A percentile compares a stretch with the other conserved stretches of the same genome.
phyloP scores from a whole-genome alignment of 1,140 invertebrate species.

The Monochamus saltuarius region DNA sequence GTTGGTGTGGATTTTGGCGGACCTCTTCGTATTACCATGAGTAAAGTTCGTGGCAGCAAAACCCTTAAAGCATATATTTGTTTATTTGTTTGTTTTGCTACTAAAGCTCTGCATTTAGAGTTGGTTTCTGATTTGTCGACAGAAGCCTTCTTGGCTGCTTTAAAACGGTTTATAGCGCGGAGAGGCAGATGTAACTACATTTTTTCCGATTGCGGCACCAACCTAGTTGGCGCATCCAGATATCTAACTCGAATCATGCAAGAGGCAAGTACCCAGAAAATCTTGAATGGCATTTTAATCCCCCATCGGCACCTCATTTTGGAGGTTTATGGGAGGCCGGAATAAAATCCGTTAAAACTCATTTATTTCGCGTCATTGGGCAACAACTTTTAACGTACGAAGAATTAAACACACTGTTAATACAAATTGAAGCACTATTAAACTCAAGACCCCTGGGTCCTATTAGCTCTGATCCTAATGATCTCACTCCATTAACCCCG shows the following conservation, averaged over 20 bases:
- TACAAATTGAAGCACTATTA: slow-evolving; percentile 17
- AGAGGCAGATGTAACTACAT: slow-evolving; percentile 15
- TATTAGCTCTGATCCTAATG: not conserved
- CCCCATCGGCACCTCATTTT: slow-evolving; percentile 9
- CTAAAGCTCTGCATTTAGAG: too few species aligned
- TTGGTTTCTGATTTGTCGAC: too few species aligned
- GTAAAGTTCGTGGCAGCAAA: not conserved
- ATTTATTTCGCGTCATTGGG: slow-evolving; percentile 12
- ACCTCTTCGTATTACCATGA: too few species aligned
- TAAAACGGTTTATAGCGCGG: slow-evolving; percentile 34
- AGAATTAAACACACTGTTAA: slow-evolving; percentile 9
- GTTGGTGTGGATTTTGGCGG: slow-evolving; percentile 1
- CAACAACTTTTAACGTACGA: slow-evolving; percentile 8
- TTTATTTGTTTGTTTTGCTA: slow-evolving; percentile 38
- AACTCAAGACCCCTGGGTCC: slow-evolving; percentile 10
- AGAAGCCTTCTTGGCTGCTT: too few species aligned
- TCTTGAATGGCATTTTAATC: slow-evolving; percentile 12
- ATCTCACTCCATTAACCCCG: too few species aligned
- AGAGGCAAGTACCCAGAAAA: not conserved
- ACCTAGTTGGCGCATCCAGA: slow-evolving; percentile 5
- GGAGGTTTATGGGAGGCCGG: slow-evolving; percentile 13
- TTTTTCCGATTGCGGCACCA: slow-evolving; percentile 4
- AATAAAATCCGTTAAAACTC: slow-evolving; percentile 14
- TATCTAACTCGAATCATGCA: not conserved
- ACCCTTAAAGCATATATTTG: slow-evolving; percentile 31